Evolutionary conservation across 2,113 vertebrate species (phyloP).

Genomic region (Gymnorhina tibicen): DNA sequence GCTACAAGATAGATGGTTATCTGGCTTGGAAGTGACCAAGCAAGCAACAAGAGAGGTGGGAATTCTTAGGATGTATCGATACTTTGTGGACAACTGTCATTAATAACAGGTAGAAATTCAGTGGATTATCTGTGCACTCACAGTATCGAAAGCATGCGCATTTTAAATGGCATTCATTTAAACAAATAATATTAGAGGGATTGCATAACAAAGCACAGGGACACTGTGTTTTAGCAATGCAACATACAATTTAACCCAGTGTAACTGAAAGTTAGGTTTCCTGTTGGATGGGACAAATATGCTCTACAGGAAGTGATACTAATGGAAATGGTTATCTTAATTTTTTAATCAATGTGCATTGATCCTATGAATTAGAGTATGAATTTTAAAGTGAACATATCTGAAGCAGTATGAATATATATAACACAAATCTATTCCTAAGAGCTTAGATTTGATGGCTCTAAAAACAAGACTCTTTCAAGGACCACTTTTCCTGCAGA

Average conservation of each 20-base stretch:
- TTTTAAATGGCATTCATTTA: background rate
- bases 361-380: background rate
- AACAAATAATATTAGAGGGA: background rate
- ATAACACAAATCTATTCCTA: background rate
- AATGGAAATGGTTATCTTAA: background rate
- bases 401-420: background rate
- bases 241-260: background rate
- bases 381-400: background rate
- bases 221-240: background rate
- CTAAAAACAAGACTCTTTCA: background rate
- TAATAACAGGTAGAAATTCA: background rate
- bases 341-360: background rate
- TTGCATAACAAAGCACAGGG: background rate
- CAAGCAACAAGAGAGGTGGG: background rate
- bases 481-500: slow-evolving; percentile 31
- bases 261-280: background rate
- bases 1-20: background rate
- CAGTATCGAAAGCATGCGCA: background rate
- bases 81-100: background rate
- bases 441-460: background rate
- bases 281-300: background rate
- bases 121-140: background rate
- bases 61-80: background rate
- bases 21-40: background rate
- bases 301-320: background rate